These are phyloP conservation scores for Cryptus viduatorius DNA, from an alignment of 2,888 invertebrate species.

Conservation along the genomic window DNA sequence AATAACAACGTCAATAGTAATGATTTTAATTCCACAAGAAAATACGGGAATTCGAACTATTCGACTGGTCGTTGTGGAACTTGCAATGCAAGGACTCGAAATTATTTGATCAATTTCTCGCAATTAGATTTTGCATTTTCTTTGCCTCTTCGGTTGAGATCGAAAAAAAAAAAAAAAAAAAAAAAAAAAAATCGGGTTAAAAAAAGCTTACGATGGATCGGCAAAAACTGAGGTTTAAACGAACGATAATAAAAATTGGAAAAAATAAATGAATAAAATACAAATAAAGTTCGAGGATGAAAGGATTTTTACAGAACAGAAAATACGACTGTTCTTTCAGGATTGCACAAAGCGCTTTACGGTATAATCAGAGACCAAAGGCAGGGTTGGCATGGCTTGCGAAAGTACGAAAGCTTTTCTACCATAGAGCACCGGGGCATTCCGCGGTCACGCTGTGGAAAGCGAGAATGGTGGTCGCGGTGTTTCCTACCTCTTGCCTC, in stretches of 20 bases:
- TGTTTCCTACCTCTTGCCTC: constrained; percentile 35
- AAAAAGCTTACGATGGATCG: neutral
- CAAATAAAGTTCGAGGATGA: constrained; percentile 34
- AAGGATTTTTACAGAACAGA: constrained; percentile 37
- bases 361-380: constrained; percentile 41
- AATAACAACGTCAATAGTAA: too few relatives aligned
- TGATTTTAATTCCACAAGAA: too few relatives aligned
- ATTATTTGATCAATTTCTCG: neutral
- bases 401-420: constrained; percentile 38
- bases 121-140: neutral
- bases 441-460: constrained; percentile 28
- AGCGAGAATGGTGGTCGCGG: constrained; percentile 32
- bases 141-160: neutral
- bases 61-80: neutral
- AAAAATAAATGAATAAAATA: constrained; percentile 18
- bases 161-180: neutral
- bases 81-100: neutral
- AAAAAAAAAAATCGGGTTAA: neutral
- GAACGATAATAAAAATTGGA: neutral
- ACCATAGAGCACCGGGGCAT: neutral
- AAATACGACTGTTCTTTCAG: constrained; percentile 27
- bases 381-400: neutral
- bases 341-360: constrained; percentile 31
- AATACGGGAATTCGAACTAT: too few relatives aligned
- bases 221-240: constrained; percentile 3